Conservation (phyloP, 1,140 invertebrate genomes). For the Micrasema longulum region DNA sequence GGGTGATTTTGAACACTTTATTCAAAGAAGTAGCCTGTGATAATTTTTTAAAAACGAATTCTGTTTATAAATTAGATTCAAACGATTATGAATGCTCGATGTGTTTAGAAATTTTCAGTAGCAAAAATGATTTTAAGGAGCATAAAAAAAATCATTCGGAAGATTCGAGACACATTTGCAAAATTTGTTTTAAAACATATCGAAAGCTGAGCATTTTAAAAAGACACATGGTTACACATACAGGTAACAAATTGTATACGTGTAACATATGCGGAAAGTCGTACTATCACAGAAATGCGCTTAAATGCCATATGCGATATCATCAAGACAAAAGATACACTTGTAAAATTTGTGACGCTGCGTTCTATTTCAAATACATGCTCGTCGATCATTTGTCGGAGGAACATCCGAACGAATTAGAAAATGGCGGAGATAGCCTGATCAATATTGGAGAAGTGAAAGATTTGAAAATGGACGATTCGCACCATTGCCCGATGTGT, state of each 20-base stretch:
- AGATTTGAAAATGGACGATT: constrained; percentile 10
- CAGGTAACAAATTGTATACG: constrained; percentile 35
- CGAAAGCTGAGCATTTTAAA: constrained; percentile 47
- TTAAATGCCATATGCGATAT: constrained; percentile 44
- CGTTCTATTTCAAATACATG: constrained; percentile 38
- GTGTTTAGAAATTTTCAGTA: constrained; percentile 43
- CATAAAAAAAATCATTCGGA: constrained; percentile 39
- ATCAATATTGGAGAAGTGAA: neutral
- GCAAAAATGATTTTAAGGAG: constrained; percentile 30
- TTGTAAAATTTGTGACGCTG: constrained; percentile 35
- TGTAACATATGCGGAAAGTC: constrained; percentile 43
- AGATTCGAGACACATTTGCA: constrained; percentile 43
- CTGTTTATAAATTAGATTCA: neutral
- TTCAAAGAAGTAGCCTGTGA: constrained; percentile 5
- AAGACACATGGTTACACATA: constrained; percentile 46
- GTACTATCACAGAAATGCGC: constrained; percentile 43
- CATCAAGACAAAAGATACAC: constrained; percentile 44
- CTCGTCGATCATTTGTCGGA: constrained; percentile 45
- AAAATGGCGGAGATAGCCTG: constrained; percentile 11
- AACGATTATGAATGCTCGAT: constrained; percentile 44
- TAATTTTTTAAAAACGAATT: neutral
- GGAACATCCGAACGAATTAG: constrained; percentile 25
- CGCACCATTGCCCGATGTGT: constrained; percentile 51
- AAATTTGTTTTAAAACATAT: constrained; percentile 47
- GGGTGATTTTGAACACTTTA: constrained; percentile 28